Percentiles rank a stretch among this genome's conserved stretches.
phyloP scores from a whole-genome alignment of 2,113 vertebrate genomes.

The Cyrtonyx montezumae region DNA sequence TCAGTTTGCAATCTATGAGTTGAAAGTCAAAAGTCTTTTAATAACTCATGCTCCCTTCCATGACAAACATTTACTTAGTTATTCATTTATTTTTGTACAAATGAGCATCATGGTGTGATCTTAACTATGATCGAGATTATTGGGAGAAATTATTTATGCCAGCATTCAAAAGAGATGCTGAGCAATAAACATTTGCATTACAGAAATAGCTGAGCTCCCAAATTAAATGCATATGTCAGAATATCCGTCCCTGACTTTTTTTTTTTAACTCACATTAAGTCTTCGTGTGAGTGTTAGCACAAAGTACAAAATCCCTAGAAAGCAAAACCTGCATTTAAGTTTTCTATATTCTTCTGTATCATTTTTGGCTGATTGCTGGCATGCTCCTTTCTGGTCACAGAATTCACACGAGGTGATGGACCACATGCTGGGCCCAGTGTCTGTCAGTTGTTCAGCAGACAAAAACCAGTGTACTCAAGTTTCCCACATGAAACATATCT shows the following conservation, averaged over 20 bases:
- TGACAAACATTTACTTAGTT: neutral
- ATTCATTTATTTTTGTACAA: constrained; percentile 15
- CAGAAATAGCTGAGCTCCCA: constrained; percentile 31
- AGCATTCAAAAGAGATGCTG: constrained; percentile 43
- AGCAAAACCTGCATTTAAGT: constrained; percentile 19
- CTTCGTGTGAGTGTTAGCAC: constrained; percentile 35
- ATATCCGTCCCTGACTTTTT: constrained; percentile 48
- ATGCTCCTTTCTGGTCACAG: constrained; percentile 53
- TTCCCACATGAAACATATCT: constrained; percentile 56
- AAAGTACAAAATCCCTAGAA: constrained; percentile 53
- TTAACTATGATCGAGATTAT: constrained; percentile 5
- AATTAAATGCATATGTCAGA: constrained; percentile 66
- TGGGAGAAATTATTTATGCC: constrained; percentile 34
- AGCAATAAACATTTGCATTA: constrained; percentile 40
- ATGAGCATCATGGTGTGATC: neutral
- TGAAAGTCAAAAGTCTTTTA: neutral
- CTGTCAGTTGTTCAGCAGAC: constrained; percentile 64
- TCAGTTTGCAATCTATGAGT: neutral
- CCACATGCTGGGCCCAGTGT: constrained; percentile 50
- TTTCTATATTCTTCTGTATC: constrained; percentile 51
- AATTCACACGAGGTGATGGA: constrained; percentile 63
- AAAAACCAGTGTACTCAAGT: constrained; percentile 56
- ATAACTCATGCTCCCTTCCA: neutral
- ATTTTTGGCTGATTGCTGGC: constrained; percentile 62
- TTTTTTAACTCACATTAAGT: constrained; percentile 59